phyloP scores from a whole-genome alignment of 2,113 vertebrate species.

The Toxotes jaculatrix region DNA sequence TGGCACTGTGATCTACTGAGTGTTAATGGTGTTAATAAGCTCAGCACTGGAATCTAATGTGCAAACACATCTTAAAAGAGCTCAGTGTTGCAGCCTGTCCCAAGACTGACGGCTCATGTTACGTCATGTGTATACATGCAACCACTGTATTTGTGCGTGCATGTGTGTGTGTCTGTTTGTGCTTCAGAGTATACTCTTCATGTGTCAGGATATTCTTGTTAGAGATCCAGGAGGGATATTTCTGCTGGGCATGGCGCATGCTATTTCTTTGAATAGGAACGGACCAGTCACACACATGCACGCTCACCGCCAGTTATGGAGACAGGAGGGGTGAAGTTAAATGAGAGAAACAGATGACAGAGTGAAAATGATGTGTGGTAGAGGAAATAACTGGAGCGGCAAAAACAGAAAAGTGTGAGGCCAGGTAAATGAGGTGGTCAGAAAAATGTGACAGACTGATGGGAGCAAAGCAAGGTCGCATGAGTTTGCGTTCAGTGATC shows the following conservation, averaged over 20 bases:
- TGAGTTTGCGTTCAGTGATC: neutral
- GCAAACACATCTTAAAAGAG: slow-evolving; percentile 55
- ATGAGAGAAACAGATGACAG: slow-evolving; percentile 61
- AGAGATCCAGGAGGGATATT: slow-evolving; percentile 12
- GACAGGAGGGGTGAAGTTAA: slow-evolving; percentile 27
- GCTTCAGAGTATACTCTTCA: slow-evolving; percentile 25
- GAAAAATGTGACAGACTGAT: neutral
- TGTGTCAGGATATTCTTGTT: slow-evolving; percentile 49
- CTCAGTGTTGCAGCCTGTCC: slow-evolving; percentile 30
- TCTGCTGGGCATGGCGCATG: slow-evolving; percentile 26
- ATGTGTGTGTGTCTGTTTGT: slow-evolving; percentile 25
- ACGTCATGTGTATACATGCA: slow-evolving; percentile 35
- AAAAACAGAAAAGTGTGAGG: slow-evolving; percentile 20
- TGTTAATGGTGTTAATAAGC: slow-evolving; percentile 52
- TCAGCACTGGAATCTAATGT: slow-evolving; percentile 40
- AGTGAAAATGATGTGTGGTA: slow-evolving; percentile 11
- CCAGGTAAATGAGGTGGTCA: neutral
- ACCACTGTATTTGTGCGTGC: slow-evolving; percentile 23
- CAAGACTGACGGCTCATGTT: slow-evolving; percentile 48
- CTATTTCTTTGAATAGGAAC: slow-evolving; percentile 27
- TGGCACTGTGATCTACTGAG: slow-evolving; percentile 25
- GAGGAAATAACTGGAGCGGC: neutral
- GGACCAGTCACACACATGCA: slow-evolving; percentile 18
- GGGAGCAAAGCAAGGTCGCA: neutral
- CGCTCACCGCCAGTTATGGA: slow-evolving; percentile 1